Percentiles rank a stretch among this genome's conserved stretches.
Conservation (phyloP, 2,888 invertebrate species). For the Eristalinus sepulchralis region DNA sequence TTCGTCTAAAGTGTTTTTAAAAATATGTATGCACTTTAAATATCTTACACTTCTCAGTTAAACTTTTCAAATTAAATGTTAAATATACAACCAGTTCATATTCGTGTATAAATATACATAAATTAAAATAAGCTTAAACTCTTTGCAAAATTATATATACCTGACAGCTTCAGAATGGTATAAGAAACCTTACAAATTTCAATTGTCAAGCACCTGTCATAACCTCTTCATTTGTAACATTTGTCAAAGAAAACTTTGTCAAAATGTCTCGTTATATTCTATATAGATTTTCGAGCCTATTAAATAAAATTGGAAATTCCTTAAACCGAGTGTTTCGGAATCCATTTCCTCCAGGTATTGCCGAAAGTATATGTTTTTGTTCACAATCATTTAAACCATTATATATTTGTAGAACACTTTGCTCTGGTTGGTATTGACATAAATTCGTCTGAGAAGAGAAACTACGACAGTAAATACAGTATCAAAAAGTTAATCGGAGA, state of each 20-base stretch:
- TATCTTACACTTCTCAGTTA: too few relatives aligned
- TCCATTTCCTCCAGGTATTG: slow-evolving; percentile 82
- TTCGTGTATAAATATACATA: too few relatives aligned
- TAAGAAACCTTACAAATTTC: neutral
- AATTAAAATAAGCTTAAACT: too few relatives aligned
- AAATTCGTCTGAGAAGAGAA: slow-evolving; percentile 11
- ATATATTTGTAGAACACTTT: slow-evolving; percentile 6
- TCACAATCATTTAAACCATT: neutral
- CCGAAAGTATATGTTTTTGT: neutral
- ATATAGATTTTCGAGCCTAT: slow-evolving; percentile 78
- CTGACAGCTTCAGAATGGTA: neutral
- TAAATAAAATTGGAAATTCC: slow-evolving; percentile 81
- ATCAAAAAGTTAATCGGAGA: slow-evolving; percentile 86
- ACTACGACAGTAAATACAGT: slow-evolving; percentile 79
- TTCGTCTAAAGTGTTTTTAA: too few relatives aligned
- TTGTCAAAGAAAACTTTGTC: neutral
- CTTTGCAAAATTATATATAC: too few relatives aligned
- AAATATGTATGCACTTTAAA: too few relatives aligned
- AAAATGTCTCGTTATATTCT: slow-evolving; percentile 77
- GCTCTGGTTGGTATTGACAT: slow-evolving; percentile 7
- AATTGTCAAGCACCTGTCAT: neutral
- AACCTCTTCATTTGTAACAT: neutral
- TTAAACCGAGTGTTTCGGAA: slow-evolving; percentile 76
- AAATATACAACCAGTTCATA: too few relatives aligned
- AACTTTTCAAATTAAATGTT: too few relatives aligned